Conservation (phyloP, 1,140 invertebrate species). For the Drosophila willistoni region DNA sequence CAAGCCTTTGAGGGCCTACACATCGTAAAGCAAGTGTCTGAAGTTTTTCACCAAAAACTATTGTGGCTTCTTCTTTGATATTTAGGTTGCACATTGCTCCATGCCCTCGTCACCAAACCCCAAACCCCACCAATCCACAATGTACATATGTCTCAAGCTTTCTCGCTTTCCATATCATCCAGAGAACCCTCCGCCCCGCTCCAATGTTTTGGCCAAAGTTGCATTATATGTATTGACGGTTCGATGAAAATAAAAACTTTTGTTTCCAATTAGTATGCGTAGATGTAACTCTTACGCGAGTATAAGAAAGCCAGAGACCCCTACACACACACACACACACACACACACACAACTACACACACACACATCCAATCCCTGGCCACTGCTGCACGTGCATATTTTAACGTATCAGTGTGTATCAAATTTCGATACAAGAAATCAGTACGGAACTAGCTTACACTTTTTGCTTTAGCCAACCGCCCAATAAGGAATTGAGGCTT, state of each 20-base stretch:
- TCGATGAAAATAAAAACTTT: conserved; percentile 71
- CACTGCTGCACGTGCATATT: conserved; percentile 68
- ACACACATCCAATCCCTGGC: conserved; percentile 1
- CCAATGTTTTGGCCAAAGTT: conserved; percentile 44
- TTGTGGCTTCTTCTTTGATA: conserved; percentile 57
- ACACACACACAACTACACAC: too few species aligned
- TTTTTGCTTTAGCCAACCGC: conserved; percentile 43
- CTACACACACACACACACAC: too few species aligned
- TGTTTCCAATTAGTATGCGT: conserved; percentile 68
- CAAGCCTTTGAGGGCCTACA: conserved; percentile 47
- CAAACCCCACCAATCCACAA: not conserved
- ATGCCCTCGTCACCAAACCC: not conserved
- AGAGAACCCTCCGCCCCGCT: conserved; percentile 22
- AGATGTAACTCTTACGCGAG: conserved; percentile 68
- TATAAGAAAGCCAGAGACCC: conserved; percentile 65
- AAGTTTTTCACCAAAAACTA: conserved; percentile 71
- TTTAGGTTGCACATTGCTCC: conserved; percentile 62
- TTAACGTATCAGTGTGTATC: conserved; percentile 67
- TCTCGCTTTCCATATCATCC: conserved; percentile 76
- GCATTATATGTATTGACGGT: conserved; percentile 62
- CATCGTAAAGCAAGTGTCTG: conserved; percentile 56
- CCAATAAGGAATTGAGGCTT: conserved; percentile 19
- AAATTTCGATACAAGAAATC: conserved; percentile 81
- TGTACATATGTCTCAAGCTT: conserved; percentile 50
- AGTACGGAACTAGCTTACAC: conserved; percentile 77